Evolutionary conservation across 2,888 invertebrate genomes (phyloP).

Genomic region (Lycophotia porphyrea): DNA sequence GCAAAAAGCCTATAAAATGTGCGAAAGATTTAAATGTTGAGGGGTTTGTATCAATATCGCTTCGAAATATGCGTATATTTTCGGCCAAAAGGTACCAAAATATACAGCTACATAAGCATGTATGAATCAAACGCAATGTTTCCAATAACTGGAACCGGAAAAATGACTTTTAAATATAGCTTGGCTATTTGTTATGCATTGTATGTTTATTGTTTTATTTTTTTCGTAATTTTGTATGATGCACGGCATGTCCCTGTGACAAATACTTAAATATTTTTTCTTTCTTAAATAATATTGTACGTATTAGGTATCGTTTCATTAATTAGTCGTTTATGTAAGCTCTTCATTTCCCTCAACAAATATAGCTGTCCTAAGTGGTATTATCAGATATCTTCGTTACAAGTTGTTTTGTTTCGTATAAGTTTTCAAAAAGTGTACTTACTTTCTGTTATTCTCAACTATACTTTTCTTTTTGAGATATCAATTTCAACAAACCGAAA

Average conservation of each 20-base stretch:
- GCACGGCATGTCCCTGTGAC: too few species aligned
- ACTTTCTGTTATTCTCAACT: neutral
- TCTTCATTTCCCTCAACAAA: neutral
- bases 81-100: neutral
- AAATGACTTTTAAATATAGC: too few species aligned
- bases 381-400: neutral
- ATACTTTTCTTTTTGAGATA: neutral
- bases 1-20: conserved; percentile 60
- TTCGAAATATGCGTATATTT: conserved; percentile 19
- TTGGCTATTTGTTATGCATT: too few species aligned
- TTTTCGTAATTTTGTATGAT: too few species aligned
- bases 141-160: neutral
- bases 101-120: neutral
- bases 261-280: too few species aligned
- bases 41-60: conserved; percentile 34
- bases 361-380: neutral
- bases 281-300: neutral
- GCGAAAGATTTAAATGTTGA: conserved; percentile 52
- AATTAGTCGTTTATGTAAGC: neutral
- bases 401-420: neutral
- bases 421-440: neutral
- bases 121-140: neutral
- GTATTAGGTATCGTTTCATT: neutral
- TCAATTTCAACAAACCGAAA: neutral
- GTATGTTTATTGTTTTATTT: too few species aligned